Evolutionary conservation across 1,140 invertebrate species (phyloP).

Genomic region (Scylla paramamosain): DNA sequence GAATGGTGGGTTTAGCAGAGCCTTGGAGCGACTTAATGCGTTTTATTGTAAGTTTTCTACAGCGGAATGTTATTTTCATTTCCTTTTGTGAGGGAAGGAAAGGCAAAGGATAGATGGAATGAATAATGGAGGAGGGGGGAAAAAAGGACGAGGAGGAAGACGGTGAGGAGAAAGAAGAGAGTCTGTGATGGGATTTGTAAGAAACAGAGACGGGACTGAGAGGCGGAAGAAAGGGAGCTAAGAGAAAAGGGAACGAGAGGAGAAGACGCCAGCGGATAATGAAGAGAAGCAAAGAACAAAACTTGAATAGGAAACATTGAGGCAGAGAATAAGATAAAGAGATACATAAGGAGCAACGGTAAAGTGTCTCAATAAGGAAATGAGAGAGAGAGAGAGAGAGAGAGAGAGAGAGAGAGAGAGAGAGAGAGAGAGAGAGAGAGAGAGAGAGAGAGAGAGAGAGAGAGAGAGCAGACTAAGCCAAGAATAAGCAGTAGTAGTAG

Average conservation of each 20-base stretch:
- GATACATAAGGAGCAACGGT: not conserved
- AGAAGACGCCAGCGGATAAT: not conserved
- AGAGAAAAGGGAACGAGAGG: too few relatives aligned
- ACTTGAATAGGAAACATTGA: not conserved
- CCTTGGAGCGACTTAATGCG: not conserved
- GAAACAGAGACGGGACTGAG: too few relatives aligned
- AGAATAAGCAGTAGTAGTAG: too few relatives aligned
- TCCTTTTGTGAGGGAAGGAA: not conserved
- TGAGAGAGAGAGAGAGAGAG: too few relatives aligned
- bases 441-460: too few relatives aligned
- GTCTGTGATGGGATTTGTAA: too few relatives aligned
- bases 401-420: too few relatives aligned
- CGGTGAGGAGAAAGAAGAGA: too few relatives aligned
- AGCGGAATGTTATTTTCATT: not conserved
- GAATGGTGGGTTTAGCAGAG: not conserved
- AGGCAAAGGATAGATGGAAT: not conserved
- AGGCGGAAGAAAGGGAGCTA: too few relatives aligned
- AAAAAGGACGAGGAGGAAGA: not conserved
- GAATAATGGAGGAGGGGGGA: not conserved
- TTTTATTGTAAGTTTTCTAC: constrained; percentile 2
- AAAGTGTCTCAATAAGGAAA: too few relatives aligned
- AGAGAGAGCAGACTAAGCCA: too few relatives aligned
- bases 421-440: too few relatives aligned
- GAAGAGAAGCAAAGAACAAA: not conserved
- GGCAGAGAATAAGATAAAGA: not conserved